phyloP scores from a whole-genome alignment of 2,888 invertebrate species.

The Mimumesa dahlbomi region DNA sequence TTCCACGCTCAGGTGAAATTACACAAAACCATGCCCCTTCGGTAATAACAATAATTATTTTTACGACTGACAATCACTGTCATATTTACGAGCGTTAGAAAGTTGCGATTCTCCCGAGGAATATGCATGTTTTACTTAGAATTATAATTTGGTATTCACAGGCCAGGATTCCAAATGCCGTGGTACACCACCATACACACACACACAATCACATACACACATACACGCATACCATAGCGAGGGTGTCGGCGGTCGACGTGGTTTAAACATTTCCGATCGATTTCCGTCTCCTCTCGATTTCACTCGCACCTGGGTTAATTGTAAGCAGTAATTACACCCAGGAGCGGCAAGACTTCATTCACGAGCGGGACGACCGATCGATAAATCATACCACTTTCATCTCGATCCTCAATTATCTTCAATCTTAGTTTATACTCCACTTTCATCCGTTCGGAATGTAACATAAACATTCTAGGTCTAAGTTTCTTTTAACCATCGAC shows the following conservation, averaged over 20 bases:
- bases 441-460: no score
- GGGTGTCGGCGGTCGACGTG: conserved; percentile 16
- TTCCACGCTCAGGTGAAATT: conserved; percentile 26
- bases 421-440: no score
- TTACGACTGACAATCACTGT: conserved; percentile 4
- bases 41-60: conserved; percentile 32
- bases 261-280: conserved; percentile 37
- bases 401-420: no score
- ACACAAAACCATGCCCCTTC: conserved; percentile 5
- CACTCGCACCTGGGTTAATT: conserved; percentile 12
- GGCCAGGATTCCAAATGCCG: conserved; percentile 14
- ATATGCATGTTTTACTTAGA: neutral
- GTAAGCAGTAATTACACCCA: conserved; percentile 1
- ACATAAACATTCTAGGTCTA: no score
- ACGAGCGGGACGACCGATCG: neutral
- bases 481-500: no score
- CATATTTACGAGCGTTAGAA: conserved; percentile 8
- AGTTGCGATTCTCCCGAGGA: conserved; percentile 6
- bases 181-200: no score
- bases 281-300: conserved; percentile 33
- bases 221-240: no score
- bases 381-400: neutral
- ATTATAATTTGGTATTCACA: neutral
- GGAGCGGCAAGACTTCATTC: no score
- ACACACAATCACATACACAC: no score